phyloP scores from a whole-genome alignment of 1,140 invertebrate species.

The Nymphalis io region DNA sequence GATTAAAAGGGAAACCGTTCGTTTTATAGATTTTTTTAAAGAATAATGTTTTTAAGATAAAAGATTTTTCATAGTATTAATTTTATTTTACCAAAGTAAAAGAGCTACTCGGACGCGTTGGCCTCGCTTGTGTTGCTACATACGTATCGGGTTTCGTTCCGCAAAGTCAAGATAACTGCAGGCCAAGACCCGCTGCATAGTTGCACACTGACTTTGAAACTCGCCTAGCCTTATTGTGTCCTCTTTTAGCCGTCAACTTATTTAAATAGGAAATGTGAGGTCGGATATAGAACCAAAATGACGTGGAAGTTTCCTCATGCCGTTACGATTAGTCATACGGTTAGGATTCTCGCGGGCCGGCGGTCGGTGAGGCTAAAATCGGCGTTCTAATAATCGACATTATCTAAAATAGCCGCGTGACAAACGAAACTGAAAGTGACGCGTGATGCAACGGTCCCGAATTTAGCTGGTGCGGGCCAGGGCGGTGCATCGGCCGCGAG shows the following conservation, averaged over 20 bases:
- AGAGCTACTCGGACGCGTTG: constrained; percentile 44
- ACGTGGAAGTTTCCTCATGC: constrained; percentile 61
- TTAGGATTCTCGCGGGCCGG: constrained; percentile 31
- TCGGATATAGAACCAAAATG: constrained; percentile 58
- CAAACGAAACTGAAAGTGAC: constrained; percentile 77
- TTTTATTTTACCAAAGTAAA: constrained; percentile 14
- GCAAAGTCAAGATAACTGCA: constrained; percentile 75
- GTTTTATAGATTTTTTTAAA: not conserved
- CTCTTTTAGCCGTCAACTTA: constrained; percentile 59
- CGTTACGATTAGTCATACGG: constrained; percentile 57
- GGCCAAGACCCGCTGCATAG: constrained; percentile 52
- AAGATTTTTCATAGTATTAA: no score
- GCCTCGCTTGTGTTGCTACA: constrained; percentile 65
- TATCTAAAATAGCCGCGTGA: constrained; percentile 76
- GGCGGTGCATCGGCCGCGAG: constrained; percentile 70
- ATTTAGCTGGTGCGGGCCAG: constrained; percentile 68
- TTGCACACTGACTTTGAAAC: constrained; percentile 63
- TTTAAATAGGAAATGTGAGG: constrained; percentile 68
- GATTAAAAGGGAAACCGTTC: not conserved
- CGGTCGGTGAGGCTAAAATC: constrained; percentile 55
- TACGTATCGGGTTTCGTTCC: constrained; percentile 76
- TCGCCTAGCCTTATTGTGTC: constrained; percentile 61
- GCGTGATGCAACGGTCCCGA: constrained; percentile 76
- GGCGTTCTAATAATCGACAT: constrained; percentile 77
- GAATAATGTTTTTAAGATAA: no score